Evolutionary conservation across 2,113 vertebrate genomes (phyloP).

Genomic region (Ophiodon elongatus): DNA sequence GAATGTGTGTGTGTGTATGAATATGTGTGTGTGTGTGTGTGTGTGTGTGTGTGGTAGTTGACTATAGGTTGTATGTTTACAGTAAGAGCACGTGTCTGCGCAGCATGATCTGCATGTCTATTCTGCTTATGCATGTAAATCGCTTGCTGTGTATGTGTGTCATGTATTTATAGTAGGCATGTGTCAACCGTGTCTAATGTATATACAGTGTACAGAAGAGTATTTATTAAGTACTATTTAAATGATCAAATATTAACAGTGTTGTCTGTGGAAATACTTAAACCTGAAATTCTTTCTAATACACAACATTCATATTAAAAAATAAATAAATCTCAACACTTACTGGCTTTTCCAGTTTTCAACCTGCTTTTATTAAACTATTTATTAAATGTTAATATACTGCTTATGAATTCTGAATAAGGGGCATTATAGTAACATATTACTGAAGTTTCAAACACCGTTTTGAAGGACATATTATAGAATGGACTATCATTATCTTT

Average conservation of each 20-base stretch:
- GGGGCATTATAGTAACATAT: no score
- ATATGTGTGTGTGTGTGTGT: constrained; percentile 17
- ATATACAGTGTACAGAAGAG: neutral
- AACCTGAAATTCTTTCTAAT: neutral
- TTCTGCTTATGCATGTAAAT: constrained; percentile 43
- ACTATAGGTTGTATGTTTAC: constrained; percentile 47
- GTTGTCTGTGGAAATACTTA: neutral
- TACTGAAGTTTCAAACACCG: no score
- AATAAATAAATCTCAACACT: neutral
- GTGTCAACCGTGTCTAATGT: constrained; percentile 31
- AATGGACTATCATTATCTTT: no score
- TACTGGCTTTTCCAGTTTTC: neutral
- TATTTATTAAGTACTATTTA: neutral
- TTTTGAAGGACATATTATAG: no score
- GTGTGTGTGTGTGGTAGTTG: neutral
- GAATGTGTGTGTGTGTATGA: neutral
- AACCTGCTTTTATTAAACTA: neutral
- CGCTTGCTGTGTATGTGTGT: constrained; percentile 18
- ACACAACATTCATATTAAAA: no score
- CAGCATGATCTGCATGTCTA: constrained; percentile 52
- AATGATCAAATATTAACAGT: neutral
- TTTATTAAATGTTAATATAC: neutral
- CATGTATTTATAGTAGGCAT: constrained; percentile 44
- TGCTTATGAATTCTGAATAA: neutral
- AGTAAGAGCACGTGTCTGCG: constrained; percentile 45